phyloP scores from a whole-genome alignment of 2,797 vertebrate genomes.

The Potorous gilbertii region DNA sequence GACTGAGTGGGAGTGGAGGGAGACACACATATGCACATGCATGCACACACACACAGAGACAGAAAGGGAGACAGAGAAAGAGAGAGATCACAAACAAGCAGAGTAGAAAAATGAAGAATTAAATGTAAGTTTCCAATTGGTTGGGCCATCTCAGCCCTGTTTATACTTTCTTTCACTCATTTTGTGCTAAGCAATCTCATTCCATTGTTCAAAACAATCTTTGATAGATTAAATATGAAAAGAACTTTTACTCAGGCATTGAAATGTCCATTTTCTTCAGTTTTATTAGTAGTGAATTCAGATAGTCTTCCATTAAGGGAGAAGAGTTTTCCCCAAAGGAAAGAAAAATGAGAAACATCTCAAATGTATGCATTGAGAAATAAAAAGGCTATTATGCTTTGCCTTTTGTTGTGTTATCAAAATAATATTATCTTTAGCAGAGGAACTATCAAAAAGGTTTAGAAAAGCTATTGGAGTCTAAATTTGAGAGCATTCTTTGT shows the following conservation, averaged over 20 bases:
- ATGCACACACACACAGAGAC: neutral
- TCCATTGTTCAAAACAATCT: constrained; percentile 12
- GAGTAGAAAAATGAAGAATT: neutral
- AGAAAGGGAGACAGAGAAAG: neutral
- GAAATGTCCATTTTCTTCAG: constrained; percentile 13
- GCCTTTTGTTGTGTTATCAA: neutral
- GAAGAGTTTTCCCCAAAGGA: neutral
- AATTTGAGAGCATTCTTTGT: neutral
- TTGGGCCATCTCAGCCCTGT: neutral
- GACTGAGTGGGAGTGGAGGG: too few species aligned
- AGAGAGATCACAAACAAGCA: neutral
- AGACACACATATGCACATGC: too few species aligned
- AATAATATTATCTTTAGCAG: constrained; percentile 12
- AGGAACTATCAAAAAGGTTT: constrained; percentile 1
- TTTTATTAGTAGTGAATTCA: neutral
- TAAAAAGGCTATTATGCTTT: neutral
- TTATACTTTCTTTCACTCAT: neutral
- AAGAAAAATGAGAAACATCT: constrained; percentile 7
- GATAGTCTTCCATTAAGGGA: neutral
- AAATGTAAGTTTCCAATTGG: neutral
- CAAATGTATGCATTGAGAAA: neutral
- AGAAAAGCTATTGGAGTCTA: constrained; percentile 1
- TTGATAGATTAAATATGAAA: constrained; percentile 10
- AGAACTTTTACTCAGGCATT: neutral
- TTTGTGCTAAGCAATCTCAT: neutral